Conservation (phyloP, 1,140 invertebrate species). For the Drosophila tropicalis region DNA sequence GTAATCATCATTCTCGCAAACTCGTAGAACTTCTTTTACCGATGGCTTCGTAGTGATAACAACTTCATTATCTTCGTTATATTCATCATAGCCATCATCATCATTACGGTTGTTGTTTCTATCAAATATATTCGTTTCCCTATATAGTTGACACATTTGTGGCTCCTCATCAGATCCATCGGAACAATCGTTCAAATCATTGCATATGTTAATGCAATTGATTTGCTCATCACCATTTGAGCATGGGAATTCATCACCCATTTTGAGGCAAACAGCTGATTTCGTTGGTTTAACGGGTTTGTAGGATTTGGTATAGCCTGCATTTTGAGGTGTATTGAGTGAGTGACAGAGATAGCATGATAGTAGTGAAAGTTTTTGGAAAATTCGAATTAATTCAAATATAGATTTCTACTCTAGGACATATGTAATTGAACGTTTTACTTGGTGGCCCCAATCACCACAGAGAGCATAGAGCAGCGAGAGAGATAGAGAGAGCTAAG, state of each 20-base stretch:
- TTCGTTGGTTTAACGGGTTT: neutral
- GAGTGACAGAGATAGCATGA: too few species aligned
- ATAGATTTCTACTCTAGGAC: too few species aligned
- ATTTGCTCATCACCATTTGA: slow-evolving; percentile 12
- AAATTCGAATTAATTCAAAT: too few species aligned
- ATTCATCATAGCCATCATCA: neutral
- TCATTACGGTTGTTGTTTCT: neutral
- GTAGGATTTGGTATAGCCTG: neutral
- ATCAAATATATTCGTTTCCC: neutral
- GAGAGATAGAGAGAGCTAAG: slow-evolving; percentile 8
- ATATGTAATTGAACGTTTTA: too few species aligned
- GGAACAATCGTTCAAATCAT: slow-evolving; percentile 13
- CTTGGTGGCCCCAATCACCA: neutral
- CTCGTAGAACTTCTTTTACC: neutral
- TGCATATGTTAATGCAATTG: slow-evolving; percentile 22
- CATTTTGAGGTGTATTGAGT: neutral
- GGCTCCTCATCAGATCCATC: slow-evolving; percentile 41
- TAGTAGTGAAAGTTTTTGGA: too few species aligned
- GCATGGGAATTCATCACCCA: slow-evolving; percentile 11
- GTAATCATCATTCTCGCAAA: neutral
- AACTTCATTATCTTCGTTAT: neutral
- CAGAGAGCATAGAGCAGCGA: neutral
- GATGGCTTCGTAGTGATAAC: neutral
- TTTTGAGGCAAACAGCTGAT: neutral
- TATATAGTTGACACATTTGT: slow-evolving; percentile 20